Evolutionary conservation across 2,888 invertebrate genomes (phyloP).

Genomic region (Cataglyphis albicans): DNA sequence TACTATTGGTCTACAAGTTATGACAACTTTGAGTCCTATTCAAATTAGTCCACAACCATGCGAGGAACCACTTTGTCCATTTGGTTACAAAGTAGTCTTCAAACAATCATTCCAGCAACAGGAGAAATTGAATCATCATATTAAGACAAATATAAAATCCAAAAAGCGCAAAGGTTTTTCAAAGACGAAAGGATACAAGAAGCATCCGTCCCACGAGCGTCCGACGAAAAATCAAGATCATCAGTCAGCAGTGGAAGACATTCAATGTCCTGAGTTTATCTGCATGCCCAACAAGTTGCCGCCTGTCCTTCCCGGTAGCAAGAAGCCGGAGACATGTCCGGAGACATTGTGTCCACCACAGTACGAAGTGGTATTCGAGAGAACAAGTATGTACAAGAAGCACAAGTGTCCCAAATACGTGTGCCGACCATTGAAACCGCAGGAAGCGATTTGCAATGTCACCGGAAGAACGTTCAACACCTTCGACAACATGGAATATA

Average conservation of each 20-base stretch:
- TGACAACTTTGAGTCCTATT: neutral
- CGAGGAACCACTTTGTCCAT: slow-evolving; percentile 85
- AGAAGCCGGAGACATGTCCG: slow-evolving; percentile 84
- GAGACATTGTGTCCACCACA: slow-evolving; percentile 88
- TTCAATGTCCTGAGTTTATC: slow-evolving; percentile 87
- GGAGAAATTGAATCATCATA: neutral
- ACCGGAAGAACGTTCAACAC: slow-evolving; percentile 92
- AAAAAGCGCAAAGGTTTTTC: neutral
- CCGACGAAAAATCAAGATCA: neutral
- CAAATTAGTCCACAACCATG: slow-evolving; percentile 53
- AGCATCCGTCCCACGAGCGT: slow-evolving; percentile 66
- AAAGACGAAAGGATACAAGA: slow-evolving; percentile 77
- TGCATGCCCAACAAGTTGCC: slow-evolving; percentile 87
- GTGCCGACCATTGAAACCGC: slow-evolving; percentile 89
- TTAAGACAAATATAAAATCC: slow-evolving; percentile 45
- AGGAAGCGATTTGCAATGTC: slow-evolving; percentile 90
- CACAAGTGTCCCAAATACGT: slow-evolving; percentile 87
- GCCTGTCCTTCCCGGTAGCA: slow-evolving; percentile 82
- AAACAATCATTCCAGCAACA: slow-evolving; percentile 67
- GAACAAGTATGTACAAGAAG: slow-evolving; percentile 76
- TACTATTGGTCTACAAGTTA: neutral
- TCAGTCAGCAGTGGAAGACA: neutral
- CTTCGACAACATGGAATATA: slow-evolving; percentile 92
- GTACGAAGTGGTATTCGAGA: slow-evolving; percentile 88
- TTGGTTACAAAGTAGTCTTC: slow-evolving; percentile 86